phyloP scores from a whole-genome alignment of 2,888 invertebrate genomes.

The Pecten maximus region DNA sequence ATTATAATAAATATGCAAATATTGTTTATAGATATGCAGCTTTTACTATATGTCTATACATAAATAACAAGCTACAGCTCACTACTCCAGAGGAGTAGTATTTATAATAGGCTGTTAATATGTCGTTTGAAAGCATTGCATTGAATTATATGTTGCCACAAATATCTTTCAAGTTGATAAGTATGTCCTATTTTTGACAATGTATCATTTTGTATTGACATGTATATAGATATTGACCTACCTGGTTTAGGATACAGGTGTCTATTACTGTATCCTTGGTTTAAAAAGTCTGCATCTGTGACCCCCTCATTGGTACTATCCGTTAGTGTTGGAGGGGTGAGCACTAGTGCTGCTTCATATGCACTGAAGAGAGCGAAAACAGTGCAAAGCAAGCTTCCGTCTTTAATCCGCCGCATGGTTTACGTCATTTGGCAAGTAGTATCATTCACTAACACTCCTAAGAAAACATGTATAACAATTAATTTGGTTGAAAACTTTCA shows the following conservation, averaged over 20 bases:
- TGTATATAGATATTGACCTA: not conserved
- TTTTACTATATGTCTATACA: not conserved
- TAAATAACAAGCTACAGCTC: not conserved
- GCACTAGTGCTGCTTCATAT: slow-evolving; percentile 15
- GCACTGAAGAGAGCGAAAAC: slow-evolving; percentile 35
- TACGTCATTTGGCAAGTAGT: not conserved
- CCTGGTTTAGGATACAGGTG: not conserved
- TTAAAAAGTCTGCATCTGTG: not conserved
- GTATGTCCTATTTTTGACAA: not conserved
- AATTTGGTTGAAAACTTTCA: not conserved
- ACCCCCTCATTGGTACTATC: not conserved
- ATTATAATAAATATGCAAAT: not conserved
- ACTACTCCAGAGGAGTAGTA: not conserved
- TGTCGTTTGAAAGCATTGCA: not conserved
- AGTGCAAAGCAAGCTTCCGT: slow-evolving; percentile 33
- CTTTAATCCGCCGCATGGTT: slow-evolving; percentile 24
- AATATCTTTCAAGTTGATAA: not conserved
- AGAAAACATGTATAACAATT: not conserved
- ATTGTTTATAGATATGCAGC: not conserved
- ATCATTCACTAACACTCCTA: not conserved
- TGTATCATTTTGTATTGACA: not conserved
- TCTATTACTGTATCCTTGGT: not conserved
- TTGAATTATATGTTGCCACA: not conserved
- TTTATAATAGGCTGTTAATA: not conserved
- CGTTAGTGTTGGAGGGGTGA: not conserved